Evolutionary conservation across 1,140 invertebrate species (phyloP).

Genomic region (Sminthurinus signatus): DNA sequence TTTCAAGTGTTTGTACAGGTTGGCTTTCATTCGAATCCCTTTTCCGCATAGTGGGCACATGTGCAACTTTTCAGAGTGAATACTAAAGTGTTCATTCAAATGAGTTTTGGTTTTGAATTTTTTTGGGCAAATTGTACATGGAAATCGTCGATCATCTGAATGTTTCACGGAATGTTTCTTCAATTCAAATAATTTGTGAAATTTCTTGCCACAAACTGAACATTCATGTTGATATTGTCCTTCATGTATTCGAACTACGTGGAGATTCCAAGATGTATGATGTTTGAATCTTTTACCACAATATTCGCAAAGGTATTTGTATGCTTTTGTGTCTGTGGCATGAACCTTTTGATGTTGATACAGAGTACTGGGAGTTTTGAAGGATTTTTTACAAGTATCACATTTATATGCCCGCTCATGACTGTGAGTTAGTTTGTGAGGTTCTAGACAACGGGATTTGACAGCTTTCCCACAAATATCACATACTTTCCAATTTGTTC

Average conservation of each 20-base stretch:
- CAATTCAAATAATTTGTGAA: slow-evolving; percentile 30
- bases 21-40: slow-evolving; percentile 29
- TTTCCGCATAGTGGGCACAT: slow-evolving; percentile 27
- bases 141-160: slow-evolving; percentile 33
- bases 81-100: slow-evolving; percentile 28
- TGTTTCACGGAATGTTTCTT: slow-evolving; percentile 35
- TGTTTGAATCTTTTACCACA: slow-evolving; percentile 33
- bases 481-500: slow-evolving; percentile 26
- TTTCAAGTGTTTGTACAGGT: slow-evolving; percentile 28
- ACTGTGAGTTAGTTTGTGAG: slow-evolving; percentile 28
- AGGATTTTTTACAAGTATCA: slow-evolving; percentile 24
- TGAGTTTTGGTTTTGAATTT: slow-evolving; percentile 30
- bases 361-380: slow-evolving; percentile 26
- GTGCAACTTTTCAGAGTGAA: slow-evolving; percentile 27
- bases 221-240: slow-evolving; percentile 32
- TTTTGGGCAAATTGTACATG: slow-evolving; percentile 18
- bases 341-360: slow-evolving; percentile 31
- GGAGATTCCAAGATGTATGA: slow-evolving; percentile 31
- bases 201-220: slow-evolving; percentile 18
- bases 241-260: slow-evolving; percentile 27
- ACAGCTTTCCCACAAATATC: slow-evolving; percentile 32
- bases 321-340: slow-evolving; percentile 24
- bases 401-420: slow-evolving; percentile 29
- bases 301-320: slow-evolving; percentile 31
- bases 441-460: slow-evolving; percentile 27